Conservation (phyloP, 2,888 invertebrate species). For the Drosophila anomelani region DNA sequence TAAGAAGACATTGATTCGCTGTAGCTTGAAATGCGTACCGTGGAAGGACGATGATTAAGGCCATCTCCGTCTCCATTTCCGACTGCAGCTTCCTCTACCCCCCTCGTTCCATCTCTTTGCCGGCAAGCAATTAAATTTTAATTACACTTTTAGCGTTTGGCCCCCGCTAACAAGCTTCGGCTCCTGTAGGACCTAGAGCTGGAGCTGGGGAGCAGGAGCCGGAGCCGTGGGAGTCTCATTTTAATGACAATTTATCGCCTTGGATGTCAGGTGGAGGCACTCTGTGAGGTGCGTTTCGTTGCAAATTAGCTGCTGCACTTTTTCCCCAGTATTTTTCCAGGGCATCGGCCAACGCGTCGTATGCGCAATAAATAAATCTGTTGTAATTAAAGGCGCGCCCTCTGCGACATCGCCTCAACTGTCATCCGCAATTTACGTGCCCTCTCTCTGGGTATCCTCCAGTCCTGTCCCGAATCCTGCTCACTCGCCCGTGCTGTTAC, state of each 20-base stretch:
- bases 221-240: slow-evolving; percentile 30
- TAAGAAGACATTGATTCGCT: neutral
- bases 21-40: neutral
- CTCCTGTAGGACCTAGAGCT: neutral
- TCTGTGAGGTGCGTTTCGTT: slow-evolving; percentile 29
- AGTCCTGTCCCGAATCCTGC: slow-evolving; percentile 24
- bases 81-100: neutral
- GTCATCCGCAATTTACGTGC: slow-evolving; percentile 39
- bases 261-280: slow-evolving; percentile 15
- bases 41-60: slow-evolving; percentile 10
- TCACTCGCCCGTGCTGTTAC: slow-evolving; percentile 33
- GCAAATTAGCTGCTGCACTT: slow-evolving; percentile 56
- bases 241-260: slow-evolving; percentile 69
- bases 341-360: slow-evolving; percentile 42
- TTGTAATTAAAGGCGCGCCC: slow-evolving; percentile 67
- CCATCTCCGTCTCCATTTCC: slow-evolving; percentile 20
- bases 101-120: slow-evolving; percentile 19
- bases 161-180: slow-evolving; percentile 59
- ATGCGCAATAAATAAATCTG: slow-evolving; percentile 75
- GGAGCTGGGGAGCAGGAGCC: neutral
- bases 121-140: slow-evolving; percentile 61
- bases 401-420: slow-evolving; percentile 49
- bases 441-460: neutral
- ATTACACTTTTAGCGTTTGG: slow-evolving; percentile 63
- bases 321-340: neutral